Evolutionary conservation across 2,113 vertebrate genomes (phyloP).

Genomic region (Neolamprologus variostigma): DNA sequence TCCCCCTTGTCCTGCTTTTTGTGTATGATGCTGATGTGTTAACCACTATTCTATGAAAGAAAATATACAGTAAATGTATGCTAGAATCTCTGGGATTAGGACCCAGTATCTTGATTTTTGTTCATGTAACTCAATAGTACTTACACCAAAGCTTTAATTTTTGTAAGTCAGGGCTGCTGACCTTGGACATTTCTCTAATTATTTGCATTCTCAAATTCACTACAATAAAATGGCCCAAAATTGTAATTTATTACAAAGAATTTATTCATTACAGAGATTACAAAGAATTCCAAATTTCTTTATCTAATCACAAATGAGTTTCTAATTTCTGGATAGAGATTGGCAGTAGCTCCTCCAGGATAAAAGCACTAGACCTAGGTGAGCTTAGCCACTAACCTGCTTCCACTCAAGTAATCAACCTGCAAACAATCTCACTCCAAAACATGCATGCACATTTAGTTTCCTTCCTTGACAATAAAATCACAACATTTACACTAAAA

Average conservation of each 20-base stretch:
- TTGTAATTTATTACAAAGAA: not conserved
- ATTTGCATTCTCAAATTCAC: not conserved
- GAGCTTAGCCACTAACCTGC: not conserved
- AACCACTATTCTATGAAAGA: not conserved
- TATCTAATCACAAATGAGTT: not conserved
- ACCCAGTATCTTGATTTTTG: not conserved
- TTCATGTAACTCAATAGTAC: not conserved
- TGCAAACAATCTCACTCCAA: not conserved
- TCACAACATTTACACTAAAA: not conserved
- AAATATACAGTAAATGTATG: not conserved
- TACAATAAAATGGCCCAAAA: not conserved
- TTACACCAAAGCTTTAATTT: not conserved
- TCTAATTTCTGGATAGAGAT: not conserved
- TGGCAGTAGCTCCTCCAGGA: not conserved
- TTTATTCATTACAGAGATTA: not conserved
- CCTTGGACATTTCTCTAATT: not conserved
- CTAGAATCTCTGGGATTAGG: not conserved
- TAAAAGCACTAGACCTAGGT: not conserved
- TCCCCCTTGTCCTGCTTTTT: not conserved
- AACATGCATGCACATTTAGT: not conserved
- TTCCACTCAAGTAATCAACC: not conserved
- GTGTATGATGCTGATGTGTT: not conserved
- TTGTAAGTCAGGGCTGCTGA: not conserved
- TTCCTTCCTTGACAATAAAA: not conserved
- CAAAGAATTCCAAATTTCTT: not conserved